Base-by-base conservation (phyloP, 2,888 invertebrate species). In the Boloria selene region DNA sequence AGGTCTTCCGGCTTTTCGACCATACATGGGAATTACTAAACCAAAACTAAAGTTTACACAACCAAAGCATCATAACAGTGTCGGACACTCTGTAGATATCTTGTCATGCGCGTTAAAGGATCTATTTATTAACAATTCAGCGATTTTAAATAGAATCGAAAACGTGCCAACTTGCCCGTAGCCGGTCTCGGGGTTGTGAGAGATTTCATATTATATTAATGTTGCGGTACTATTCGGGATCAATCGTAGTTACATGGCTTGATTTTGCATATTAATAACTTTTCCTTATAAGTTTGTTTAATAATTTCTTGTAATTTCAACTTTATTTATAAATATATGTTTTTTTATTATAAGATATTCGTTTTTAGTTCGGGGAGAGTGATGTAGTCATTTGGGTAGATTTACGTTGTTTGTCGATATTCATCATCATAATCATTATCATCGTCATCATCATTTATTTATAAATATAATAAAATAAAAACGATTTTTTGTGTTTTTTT, bases 121-220 rank as follows among this genome's bases (percentile, higher is more conserved):
- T 73, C 72, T 76, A 70, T 73, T 73, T 76, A 86, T 89, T 86
- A 89, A 87, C 75, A 80, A 88, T 90, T 88, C 86, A 89, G 70
- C 70, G 76, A 78, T 79, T 87, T 87, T 87, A 88, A 88, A 89
- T 87, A 88, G 88, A 84, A 88, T 87, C 85, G 84, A 87, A 87
- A 85, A 86, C 87, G 88, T 88, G 87, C 85, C 84, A 86, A 84
- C 77, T 83, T 77, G 79, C 65, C 75, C 74, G 75, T 72, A 76
- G 73, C 73, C 72, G 68, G 73, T 71, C 65, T 70, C 71, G 69
- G 67, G 70, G 74, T 70, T 75, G 74, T 74, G 70, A 69, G 72
- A 72, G 73, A 73, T 74, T 77, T 77, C 81, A 83, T 86, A 75
- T 80, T 79, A 79, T 84, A 84, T 85, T 84, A 79, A 84, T 80